Evolutionary conservation across 2,888 invertebrate species (phyloP), one percentile per base, ranked within the genome.

Genomic region (Galerucella pusilla): DNA sequence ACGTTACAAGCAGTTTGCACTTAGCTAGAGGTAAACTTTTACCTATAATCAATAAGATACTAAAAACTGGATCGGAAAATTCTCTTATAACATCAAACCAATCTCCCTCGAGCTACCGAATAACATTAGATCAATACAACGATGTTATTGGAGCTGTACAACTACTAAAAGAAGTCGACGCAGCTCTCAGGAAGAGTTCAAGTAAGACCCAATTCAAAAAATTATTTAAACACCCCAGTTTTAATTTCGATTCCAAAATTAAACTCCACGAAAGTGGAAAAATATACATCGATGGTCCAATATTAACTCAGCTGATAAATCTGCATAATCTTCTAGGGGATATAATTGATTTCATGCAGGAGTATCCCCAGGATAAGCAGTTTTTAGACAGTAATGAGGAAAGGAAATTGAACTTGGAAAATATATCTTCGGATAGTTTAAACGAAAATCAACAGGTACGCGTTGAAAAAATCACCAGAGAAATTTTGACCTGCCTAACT

Each of bases 301-400:
- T 81, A 66, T 74, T 82, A 59, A 59, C 80, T 35, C 78, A 80
- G 46, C 73, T 82, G 28, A 78, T 82, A 14, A 81, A 81, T 59
- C 70, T 82, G 10, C 78, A 81, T 61, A 78, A 78, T 46, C 52
- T 76, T 25, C 57, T 82, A 16, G 80, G 80, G 49, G 73, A 78
- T 49, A 74, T 80, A n/a, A 80, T 79, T 63, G 68, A 75, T 16
- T 71, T 74, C 66, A 49, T 76, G 45, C 59, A 73, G n/a, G 75
- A 75, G 60, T 20, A 61, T 42, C 73, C 71, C 0, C 25, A 25
- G 7, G 73, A 76, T 28, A 45, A 28, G 0, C 42, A 71, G 12
- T n/a, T 35, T 35, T 54, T 35, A 35, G 54, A 64, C 2, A 54
- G 16, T 60, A 45, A 12, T 12, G 20, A 68, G 45, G 46, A 69